Base-by-base conservation (phyloP, 2,113 vertebrate genomes). In the Malurus melanocephalus region DNA sequence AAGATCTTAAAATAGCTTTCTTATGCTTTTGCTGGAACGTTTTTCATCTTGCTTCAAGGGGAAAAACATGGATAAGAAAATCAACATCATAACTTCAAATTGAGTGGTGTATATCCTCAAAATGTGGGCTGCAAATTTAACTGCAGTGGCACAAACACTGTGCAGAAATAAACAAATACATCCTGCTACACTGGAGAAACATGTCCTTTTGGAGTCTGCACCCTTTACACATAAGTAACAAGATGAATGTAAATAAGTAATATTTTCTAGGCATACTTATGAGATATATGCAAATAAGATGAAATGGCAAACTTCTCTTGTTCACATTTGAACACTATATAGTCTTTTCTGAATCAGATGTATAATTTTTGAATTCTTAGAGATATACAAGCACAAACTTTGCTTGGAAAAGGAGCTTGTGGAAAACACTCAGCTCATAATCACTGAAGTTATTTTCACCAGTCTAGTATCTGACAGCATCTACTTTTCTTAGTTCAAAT, bases 241-340 rank as follows among this genome's bases (percentile, higher is more conserved):
- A 85, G 90, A 95, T 88, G 81, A 94, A 94, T 96, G 91, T 94
- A 97, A 96, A 97, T 95, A 80, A 96, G 86, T 93, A 94, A 93
- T 94, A 94, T 97, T 96, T 97, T 96, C 93, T 95, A 93, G 90
- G 91, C 94, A 95, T 93, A 91, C 77, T 97, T 96, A 94, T 96
- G 94, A 97, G 91, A 90, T 95, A 96, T 81, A 97, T 97, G 95
- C 95, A 97, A 97, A 97, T 95, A 96, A 95, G 92, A 26, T 15
- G 93, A 88, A 94, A 95, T 97, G 87, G 88, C 93, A 97, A 96
- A 95, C 92, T 92, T 95, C 83, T 94, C 93, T 95, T 81, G 90
- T 95, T 92, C 86, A 95, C 84, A 95, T 95, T 80, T 95, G 79
- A 95, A 95, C n/a, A 55, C 56, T 94, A 64, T 38, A 93, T 38